These are phyloP conservation scores for Oeneis ivallda DNA, from an alignment of 2,888 invertebrate species.

Conservation along the genomic window DNA sequence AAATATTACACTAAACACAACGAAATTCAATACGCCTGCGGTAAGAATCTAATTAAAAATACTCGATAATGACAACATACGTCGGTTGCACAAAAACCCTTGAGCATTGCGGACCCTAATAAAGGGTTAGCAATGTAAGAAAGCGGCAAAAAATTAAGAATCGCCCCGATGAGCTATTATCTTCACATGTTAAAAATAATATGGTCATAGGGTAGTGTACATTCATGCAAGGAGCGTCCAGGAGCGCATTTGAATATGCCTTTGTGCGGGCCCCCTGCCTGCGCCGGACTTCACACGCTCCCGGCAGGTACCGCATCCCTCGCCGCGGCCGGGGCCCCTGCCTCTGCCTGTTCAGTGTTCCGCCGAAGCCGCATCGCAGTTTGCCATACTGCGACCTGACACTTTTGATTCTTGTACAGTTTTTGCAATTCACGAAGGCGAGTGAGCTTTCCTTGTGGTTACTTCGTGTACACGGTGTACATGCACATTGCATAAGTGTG, in stretches of 20 bases:
- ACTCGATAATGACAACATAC: constrained; percentile 71
- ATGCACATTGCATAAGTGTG: too few species aligned
- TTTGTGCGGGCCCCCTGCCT: constrained; percentile 67
- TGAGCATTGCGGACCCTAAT: constrained; percentile 73
- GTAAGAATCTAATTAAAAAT: constrained; percentile 52
- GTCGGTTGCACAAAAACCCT: constrained; percentile 74
- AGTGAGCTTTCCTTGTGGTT: too few species aligned
- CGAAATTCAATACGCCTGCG: constrained; percentile 41
- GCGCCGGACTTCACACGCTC: constrained; percentile 81
- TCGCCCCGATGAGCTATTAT: constrained; percentile 81
- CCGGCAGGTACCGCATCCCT: constrained; percentile 50
- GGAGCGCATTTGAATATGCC: constrained; percentile 78
- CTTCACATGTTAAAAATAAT: constrained; percentile 80
- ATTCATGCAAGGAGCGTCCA: constrained; percentile 79
- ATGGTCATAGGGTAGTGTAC: constrained; percentile 79
- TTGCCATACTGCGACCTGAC: constrained; percentile 16
- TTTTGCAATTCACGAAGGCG: too few species aligned
- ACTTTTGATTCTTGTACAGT: constrained; percentile 27
- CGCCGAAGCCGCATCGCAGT: constrained; percentile 20
- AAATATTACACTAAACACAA: constrained; percentile 20
- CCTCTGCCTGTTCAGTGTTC: too few species aligned
- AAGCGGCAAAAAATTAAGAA: constrained; percentile 79
- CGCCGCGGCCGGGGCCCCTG: constrained; percentile 24
- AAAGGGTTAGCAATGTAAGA: constrained; percentile 67
- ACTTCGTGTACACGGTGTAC: too few species aligned